Conservation (phyloP, 23 tunicate species). For the Trididemnum nubilum region DNA sequence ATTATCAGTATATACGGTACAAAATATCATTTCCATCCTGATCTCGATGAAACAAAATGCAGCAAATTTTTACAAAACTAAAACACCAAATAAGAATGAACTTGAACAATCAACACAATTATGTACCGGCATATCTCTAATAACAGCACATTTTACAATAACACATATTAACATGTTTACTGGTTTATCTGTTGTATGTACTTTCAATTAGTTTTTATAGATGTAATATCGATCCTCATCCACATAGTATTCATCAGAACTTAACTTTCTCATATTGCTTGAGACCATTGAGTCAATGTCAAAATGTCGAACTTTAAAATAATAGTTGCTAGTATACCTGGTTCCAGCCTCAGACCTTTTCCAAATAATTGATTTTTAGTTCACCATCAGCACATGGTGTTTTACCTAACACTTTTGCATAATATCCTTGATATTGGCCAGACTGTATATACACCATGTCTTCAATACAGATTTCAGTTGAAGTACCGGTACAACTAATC, state of each 20-base stretch:
- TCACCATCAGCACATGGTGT: background rate
- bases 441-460: background rate
- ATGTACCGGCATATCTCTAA: too few species aligned
- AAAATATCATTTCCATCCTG: too few species aligned
- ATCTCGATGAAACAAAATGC: too few species aligned
- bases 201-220: background rate
- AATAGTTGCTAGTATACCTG: background rate
- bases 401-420: background rate
- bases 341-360: conserved; percentile 8
- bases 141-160: too few species aligned
- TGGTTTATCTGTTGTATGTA: too few species aligned
- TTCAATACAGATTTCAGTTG: background rate
- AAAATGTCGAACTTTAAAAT: background rate
- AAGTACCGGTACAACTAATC: background rate
- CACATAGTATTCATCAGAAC: background rate
- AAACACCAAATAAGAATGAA: too few species aligned
- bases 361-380: conserved; percentile 5
- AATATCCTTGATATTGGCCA: conserved; percentile 7
- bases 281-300: background rate
- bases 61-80: too few species aligned
- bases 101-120: too few species aligned
- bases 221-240: conserved; percentile 1
- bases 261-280: background rate
- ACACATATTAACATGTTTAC: too few species aligned
- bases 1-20: too few species aligned